Percentiles rank a stretch among this genome's conserved stretches.
phyloP scores from a whole-genome alignment of 2,888 invertebrate genomes.

The Cephus spinipes region DNA sequence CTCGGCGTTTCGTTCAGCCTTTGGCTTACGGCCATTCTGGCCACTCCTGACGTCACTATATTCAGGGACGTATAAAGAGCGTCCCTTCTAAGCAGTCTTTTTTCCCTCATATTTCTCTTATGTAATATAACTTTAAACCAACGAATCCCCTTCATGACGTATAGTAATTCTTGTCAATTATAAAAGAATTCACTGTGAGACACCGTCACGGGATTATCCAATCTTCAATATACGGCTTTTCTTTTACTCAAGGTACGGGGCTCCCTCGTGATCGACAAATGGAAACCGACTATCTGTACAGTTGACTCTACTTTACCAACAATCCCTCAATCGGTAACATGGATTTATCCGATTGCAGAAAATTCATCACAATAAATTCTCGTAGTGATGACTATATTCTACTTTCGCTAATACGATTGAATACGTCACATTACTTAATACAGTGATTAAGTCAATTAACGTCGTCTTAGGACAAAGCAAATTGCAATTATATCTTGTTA shows the following conservation, averaged over 20 bases:
- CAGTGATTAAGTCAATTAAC: neutral
- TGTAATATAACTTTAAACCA: neutral
- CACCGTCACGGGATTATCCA: neutral
- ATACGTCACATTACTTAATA: neutral
- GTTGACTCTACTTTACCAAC: neutral
- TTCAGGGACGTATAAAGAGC: conserved; percentile 31
- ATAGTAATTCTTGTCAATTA: neutral
- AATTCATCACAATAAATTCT: neutral
- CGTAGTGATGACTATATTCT: neutral
- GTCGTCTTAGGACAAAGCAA: neutral
- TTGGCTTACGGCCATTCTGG: conserved; percentile 54
- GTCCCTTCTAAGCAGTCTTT: neutral
- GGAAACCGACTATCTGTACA: neutral
- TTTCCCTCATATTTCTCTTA: neutral
- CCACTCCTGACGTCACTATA: conserved; percentile 33
- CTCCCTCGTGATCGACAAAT: neutral
- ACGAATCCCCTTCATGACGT: neutral
- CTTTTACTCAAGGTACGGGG: neutral
- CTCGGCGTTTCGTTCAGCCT: conserved; percentile 48
- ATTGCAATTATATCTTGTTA: neutral
- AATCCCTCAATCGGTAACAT: neutral
- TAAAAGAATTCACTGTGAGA: neutral
- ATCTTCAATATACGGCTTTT: neutral
- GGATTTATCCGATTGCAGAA: neutral
- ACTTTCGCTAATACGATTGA: neutral